Base-by-base conservation (phyloP, 1,140 invertebrate genomes). In the Papilio glaucus region DNA sequence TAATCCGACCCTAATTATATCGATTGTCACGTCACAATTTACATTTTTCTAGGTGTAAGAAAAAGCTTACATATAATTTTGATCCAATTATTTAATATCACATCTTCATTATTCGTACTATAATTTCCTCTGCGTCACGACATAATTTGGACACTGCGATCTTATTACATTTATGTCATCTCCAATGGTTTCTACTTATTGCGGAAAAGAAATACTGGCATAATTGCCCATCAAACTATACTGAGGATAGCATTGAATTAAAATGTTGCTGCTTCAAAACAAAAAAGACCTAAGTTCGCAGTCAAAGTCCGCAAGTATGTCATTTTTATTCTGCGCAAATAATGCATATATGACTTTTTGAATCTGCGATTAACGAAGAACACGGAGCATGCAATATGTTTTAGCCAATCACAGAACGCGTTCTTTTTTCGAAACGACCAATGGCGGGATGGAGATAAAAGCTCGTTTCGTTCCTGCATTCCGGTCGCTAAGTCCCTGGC, bases 361-460 rank as follows among this genome's bases (percentile, higher is more conserved):
- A 74, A 77, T 82, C 72, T 75, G 68, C n/a, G 42, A 7, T 71
- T 70, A 85, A 82, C 87, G 84, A 86, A 88, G 82, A 85, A 85
- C 82, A 77, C 77, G 75, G 73, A 79, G 79, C 76, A 73, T 80
- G 79, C 82, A 85, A 86, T 88, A 86, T 84, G 84, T 88, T 86
- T 88, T 83, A 73, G 75, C 90, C 87, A 92, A 91, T 91, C 84
- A 79, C 77, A 74, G 45, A 75, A 74, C 45, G 76, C 78, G 75
- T 85, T 81, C 61, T 85, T 88, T 92, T 90, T 88, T 89, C 82
- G 77, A 86, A 87, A 85, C 86, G 82, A 70, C 89, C 89, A 92
- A 92, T 92, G 73, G 90, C 77, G 77, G 80, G 69, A 77, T 61
- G 72, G 80, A 84, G 87, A 87, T 85, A 83, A 88, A 79, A 78